Percentiles rank a stretch among this genome's conserved stretches.
Conservation (phyloP, 1,140 invertebrate genomes). For the Leptopilina clavipes region DNA sequence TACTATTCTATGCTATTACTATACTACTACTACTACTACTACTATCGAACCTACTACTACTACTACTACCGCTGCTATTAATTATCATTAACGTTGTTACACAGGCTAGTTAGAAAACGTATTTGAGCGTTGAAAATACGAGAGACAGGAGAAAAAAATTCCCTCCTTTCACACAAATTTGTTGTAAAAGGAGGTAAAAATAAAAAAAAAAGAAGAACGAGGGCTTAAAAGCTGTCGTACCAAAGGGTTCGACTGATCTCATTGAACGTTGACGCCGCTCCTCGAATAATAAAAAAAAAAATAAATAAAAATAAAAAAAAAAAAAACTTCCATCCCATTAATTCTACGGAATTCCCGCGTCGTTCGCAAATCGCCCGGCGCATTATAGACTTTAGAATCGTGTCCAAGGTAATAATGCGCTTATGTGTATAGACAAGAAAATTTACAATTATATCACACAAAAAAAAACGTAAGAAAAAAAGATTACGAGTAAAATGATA, state of each 20-base stretch:
- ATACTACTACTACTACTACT: conserved; percentile 53
- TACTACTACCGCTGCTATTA: conserved; percentile 58
- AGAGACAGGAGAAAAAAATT: conserved; percentile 35
- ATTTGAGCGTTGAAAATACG: conserved; percentile 50
- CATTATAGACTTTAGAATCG: conserved; percentile 66
- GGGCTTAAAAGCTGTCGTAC: conserved; percentile 54
- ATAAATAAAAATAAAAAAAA: too few species aligned
- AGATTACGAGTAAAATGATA: conserved; percentile 56
- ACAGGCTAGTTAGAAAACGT: conserved; percentile 66
- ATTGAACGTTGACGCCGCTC: conserved; percentile 70
- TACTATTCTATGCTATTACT: conserved; percentile 53
- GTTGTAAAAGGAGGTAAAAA: too few species aligned
- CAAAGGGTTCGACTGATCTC: conserved; percentile 70
- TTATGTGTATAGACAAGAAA: conserved; percentile 70
- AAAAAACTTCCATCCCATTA: conserved; percentile 62
- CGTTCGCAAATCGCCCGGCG: conserved; percentile 44
- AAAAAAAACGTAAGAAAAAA: conserved; percentile 49
- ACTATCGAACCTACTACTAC: conserved; percentile 43
- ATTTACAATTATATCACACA: conserved; percentile 62
- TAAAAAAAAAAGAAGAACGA: conserved; percentile 42
- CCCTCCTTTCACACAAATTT: conserved; percentile 48
- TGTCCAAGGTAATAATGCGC: conserved; percentile 70
- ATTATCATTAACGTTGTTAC: conserved; percentile 56
- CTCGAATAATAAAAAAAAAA: conserved; percentile 8
- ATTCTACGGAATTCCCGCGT: conserved; percentile 51